Conservation (phyloP, 2,888 invertebrate species). For the Drosophila nr. perissopoda region DNA sequence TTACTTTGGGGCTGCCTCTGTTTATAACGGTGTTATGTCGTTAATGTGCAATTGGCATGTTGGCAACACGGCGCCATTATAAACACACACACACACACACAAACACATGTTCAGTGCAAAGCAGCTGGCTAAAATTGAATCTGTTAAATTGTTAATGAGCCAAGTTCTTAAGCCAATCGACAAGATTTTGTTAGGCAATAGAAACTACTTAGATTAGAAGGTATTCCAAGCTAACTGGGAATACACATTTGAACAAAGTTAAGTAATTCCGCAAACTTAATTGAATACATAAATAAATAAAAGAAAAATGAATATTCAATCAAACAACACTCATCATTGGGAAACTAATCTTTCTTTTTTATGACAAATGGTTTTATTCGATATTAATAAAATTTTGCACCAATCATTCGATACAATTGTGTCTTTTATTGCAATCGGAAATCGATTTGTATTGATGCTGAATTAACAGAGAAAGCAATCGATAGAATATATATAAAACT, state of each 20-base stretch:
- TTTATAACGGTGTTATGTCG: constrained; percentile 80
- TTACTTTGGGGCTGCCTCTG: constrained; percentile 32
- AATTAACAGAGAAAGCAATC: background rate
- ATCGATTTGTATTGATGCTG: background rate
- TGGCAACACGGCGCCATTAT: constrained; percentile 62
- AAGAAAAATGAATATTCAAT: background rate
- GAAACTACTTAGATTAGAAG: background rate
- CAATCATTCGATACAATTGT: background rate
- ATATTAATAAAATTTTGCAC: background rate
- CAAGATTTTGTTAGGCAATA: constrained; percentile 26
- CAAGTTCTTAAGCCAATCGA: constrained; percentile 63
- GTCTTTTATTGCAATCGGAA: background rate
- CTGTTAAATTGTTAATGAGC: constrained; percentile 77
- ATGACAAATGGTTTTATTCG: background rate
- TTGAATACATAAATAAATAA: background rate
- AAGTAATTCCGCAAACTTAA: background rate
- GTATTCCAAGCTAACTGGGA: background rate
- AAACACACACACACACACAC: constrained; percentile 26
- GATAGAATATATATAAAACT: background rate
- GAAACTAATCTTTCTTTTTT: background rate
- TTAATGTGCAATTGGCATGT: constrained; percentile 84
- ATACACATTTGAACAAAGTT: background rate
- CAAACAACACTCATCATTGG: background rate
- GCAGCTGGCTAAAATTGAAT: constrained; percentile 59
- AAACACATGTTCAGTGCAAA: constrained; percentile 10